phyloP scores from a whole-genome alignment of 2,113 vertebrate genomes.

The Herpetotheres cachinnans region DNA sequence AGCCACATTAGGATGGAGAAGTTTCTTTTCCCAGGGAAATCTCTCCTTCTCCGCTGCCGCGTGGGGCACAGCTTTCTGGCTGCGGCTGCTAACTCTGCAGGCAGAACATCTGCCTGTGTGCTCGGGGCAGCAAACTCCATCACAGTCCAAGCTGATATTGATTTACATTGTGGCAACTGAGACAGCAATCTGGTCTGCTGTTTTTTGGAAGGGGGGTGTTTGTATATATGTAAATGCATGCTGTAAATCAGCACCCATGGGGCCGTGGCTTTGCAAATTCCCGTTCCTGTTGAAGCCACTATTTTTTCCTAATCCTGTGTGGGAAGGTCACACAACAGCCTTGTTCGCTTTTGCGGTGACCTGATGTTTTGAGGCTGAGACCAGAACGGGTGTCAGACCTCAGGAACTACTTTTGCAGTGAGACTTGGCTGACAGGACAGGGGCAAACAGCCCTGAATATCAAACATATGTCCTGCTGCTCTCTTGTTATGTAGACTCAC shows the following conservation, averaged over 20 bases:
- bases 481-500: not conserved
- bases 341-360: not conserved
- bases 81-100: not conserved
- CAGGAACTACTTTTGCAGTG: not conserved
- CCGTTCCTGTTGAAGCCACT: not conserved
- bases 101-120: not conserved
- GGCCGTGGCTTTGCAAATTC: rapidly evolving
- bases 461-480: not conserved
- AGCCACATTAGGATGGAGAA: not conserved
- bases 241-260: not conserved
- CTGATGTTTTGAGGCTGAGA: not conserved
- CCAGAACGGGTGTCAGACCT: not conserved
- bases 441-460: not conserved
- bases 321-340: too few species aligned
- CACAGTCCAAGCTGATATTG: not conserved
- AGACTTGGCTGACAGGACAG: not conserved
- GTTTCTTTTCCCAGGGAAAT: not conserved
- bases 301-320: rapidly evolving
- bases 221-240: not conserved
- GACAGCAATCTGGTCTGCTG: not conserved
- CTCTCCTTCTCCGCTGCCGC: not conserved
- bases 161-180: not conserved
- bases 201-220: not conserved
- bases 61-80: not conserved
- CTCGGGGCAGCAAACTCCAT: not conserved